A percentile compares a stretch with the other conserved stretches of the same genome.
phyloP scores from a whole-genome alignment of 2,888 invertebrate species.

The Idaea dimidiata region DNA sequence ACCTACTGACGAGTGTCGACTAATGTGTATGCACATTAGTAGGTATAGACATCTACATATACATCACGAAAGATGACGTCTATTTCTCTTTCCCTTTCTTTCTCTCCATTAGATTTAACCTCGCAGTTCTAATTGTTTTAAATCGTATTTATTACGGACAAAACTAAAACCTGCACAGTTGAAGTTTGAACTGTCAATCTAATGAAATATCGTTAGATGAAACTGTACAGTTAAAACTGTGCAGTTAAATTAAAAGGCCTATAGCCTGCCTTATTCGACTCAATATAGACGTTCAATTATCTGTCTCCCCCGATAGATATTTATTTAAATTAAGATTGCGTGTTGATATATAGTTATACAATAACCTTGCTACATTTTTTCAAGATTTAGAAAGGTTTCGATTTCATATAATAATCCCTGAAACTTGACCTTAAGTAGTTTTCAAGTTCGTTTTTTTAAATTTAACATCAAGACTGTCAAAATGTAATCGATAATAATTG shows the following conservation, averaged over 20 bases:
- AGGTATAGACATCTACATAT: neutral
- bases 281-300: too few species aligned
- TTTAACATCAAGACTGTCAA: neutral
- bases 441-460: neutral
- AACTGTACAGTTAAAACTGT: too few species aligned
- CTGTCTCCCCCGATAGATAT: too few species aligned
- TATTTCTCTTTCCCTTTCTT: neutral
- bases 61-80: neutral
- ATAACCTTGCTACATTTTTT: neutral
- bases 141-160: too few species aligned
- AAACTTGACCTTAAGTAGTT: neutral
- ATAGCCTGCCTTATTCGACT: too few species aligned
- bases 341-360: neutral
- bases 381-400: neutral
- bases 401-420: neutral
- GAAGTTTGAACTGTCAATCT: too few species aligned
- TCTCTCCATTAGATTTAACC: neutral
- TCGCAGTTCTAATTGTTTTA: too few species aligned
- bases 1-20: constrained; percentile 31
- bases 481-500: neutral
- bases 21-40: constrained; percentile 25
- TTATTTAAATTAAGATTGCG: neutral
- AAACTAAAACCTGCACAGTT: too few species aligned
- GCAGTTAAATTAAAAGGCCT: too few species aligned
- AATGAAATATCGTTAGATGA: too few species aligned